Base-by-base conservation (phyloP, 2,113 vertebrate species). In the Meleagris gallopavo region DNA sequence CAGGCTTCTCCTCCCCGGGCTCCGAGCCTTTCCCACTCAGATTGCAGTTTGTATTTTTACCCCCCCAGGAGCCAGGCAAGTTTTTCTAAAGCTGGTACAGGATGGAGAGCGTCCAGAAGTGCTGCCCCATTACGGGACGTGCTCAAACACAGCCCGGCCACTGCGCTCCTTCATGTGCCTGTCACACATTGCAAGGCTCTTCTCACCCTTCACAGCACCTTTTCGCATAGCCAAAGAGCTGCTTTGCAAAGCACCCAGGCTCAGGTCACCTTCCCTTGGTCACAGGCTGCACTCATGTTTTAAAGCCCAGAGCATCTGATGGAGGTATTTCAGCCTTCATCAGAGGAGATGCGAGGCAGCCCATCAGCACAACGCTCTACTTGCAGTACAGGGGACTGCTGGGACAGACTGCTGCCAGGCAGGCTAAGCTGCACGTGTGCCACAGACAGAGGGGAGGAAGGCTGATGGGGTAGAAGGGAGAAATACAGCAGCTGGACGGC, bases 241-340 rank as follows among this genome's bases (percentile, higher is more conserved):
- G 78, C 79, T 83, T 38, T 66, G 36, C 66, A 34, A 11, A 89
- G 55, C 11, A 52, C 15, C 27, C 19, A 38, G 57, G 50, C 17
- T 3, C 21, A 22, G 36, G 19, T 17, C 11, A 32, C 61, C 13
- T 32, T 83, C 46, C 76, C 16, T 14, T 46, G 17, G 45, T 32
- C 43, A 25, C 0, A 1, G 50, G 41, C 46, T 79, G 1, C 21
- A 7, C 17, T 1, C 22, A 7, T 12, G 8, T 40, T 10, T 50
- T 3, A 52, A 90, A 89, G 65, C 70, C 43, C 74, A 45, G 66
- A 85, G 74, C 4, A 5, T 22, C 22, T 9, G 19, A 48, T 29
- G 30, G 11, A 14, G 86, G 1, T 32, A 54, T 32, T 60, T 61
- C 76, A 82, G 52, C n/a, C 10, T 20, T 77, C 36, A 66, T 4